Evolutionary conservation across 2,888 invertebrate species (phyloP).

Genomic region (Biston betularia): DNA sequence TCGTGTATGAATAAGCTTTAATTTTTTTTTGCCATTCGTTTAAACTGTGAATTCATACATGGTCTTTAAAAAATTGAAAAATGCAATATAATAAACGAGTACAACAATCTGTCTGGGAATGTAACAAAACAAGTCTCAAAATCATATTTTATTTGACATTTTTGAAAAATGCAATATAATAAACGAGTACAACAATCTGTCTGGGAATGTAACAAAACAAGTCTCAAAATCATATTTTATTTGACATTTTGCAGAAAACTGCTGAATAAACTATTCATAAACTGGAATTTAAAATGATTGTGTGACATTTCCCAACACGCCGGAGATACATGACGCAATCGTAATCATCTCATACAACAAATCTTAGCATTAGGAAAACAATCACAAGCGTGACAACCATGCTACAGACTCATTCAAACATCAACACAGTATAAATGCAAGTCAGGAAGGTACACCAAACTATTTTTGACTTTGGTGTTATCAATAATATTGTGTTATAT

Average conservation of each 20-base stretch:
- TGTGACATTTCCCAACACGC: neutral
- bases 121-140: slow-evolving; percentile 19
- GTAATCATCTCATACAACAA: neutral
- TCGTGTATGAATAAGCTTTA: neutral
- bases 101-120: slow-evolving; percentile 14
- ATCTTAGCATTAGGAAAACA: neutral
- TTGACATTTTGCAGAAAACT: neutral
- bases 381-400: too few species aligned
- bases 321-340: neutral
- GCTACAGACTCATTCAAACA: too few species aligned
- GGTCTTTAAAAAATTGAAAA: too few species aligned
- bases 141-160: neutral
- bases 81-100: neutral
- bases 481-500: too few species aligned
- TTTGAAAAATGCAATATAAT: neutral
- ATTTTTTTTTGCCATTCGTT: too few species aligned
- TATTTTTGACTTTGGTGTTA: too few species aligned
- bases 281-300: neutral
- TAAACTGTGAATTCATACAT: too few species aligned
- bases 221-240: slow-evolving; percentile 5
- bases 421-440: too few species aligned
- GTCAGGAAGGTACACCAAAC: too few species aligned
- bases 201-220: slow-evolving; percentile 20
- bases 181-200: neutral
- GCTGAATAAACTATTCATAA: neutral